Evolutionary conservation across 2,797 vertebrate genomes (phyloP).

Genomic region (Diceros bicornis): DNA sequence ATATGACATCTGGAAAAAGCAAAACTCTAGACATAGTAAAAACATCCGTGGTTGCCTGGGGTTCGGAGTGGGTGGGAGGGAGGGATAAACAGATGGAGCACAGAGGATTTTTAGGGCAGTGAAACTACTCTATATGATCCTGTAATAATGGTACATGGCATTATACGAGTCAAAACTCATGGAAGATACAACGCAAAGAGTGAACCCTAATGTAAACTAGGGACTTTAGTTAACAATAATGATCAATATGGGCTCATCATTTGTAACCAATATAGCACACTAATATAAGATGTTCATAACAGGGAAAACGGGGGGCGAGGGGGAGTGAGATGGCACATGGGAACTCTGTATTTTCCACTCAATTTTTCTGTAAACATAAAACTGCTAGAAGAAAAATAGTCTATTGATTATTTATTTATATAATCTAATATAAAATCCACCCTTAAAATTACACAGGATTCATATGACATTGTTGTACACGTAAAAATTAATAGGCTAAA

Average conservation of each 20-base stretch:
- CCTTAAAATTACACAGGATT: background rate
- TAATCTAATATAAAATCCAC: background rate
- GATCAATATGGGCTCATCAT: fast-evolving
- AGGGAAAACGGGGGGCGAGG: fast-evolving
- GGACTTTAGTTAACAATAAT: fast-evolving
- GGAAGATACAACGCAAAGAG: background rate
- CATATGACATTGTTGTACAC: fast-evolving
- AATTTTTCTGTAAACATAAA: background rate
- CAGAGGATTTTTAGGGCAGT: background rate
- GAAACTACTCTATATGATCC: fast-evolving
- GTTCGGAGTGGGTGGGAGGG: fast-evolving
- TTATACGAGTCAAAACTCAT: background rate
- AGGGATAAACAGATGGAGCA: fast-evolving
- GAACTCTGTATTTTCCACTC: background rate
- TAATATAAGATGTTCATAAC: background rate
- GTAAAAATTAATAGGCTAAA: background rate
- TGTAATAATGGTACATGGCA: fast-evolving
- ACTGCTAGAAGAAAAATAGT: background rate
- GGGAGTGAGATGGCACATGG: fast-evolving
- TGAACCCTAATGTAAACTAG: background rate
- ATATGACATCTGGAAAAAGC: too few relatives aligned
- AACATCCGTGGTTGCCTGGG: too few relatives aligned
- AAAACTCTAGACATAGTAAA: too few relatives aligned
- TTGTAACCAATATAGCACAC: background rate
- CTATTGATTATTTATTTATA: background rate